Evolutionary conservation across 2,113 vertebrate genomes (phyloP).

Genomic region (Castor canadensis): DNA sequence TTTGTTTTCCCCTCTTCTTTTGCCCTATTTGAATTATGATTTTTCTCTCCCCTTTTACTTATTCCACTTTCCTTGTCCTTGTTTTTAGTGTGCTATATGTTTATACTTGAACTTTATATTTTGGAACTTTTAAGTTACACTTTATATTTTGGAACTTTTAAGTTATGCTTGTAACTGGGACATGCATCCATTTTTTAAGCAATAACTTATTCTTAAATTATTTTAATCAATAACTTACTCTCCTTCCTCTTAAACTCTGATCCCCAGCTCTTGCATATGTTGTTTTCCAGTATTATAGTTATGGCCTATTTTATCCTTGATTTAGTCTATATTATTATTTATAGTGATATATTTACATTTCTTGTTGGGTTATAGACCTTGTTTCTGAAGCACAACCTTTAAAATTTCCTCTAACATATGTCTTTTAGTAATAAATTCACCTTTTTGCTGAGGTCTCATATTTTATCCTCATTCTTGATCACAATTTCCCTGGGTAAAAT

Average conservation of each 20-base stretch:
- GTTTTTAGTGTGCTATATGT: background rate
- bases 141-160: background rate
- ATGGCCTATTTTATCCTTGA: background rate
- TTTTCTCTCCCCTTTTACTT: background rate
- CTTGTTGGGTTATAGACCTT: background rate
- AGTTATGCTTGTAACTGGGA: background rate
- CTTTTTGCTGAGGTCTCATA: background rate
- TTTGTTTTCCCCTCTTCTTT: background rate
- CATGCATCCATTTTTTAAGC: background rate
- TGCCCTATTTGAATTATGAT: background rate
- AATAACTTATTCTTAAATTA: background rate
- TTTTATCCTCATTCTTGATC: background rate
- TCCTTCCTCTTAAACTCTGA: background rate
- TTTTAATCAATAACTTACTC: background rate
- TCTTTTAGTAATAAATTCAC: background rate
- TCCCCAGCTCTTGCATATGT: background rate
- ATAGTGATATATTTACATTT: background rate
- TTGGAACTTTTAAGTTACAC: background rate
- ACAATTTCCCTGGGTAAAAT: background rate
- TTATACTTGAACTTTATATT: background rate
- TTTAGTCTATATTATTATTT: background rate
- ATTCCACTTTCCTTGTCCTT: background rate
- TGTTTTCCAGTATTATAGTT: background rate
- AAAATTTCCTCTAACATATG: background rate
- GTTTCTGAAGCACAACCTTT: background rate